Evolutionary conservation across 2,888 invertebrate species (phyloP), one percentile per base, ranked within the genome.

Genomic region (Dryomyza anilis): DNA sequence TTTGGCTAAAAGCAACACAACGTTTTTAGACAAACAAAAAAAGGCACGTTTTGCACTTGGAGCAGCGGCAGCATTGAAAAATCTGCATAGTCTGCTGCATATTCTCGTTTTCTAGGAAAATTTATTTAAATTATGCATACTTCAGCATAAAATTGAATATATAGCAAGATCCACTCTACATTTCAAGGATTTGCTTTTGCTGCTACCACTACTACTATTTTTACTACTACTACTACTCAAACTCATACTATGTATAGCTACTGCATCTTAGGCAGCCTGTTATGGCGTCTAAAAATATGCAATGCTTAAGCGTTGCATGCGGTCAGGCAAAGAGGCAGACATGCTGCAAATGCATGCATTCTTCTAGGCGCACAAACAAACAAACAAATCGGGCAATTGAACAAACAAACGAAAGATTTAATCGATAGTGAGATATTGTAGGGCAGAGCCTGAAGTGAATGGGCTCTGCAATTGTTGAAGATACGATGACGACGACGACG

Each of bases 141-240:
- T 57, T 61, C 50, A 65, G 57, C 50, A 52, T n/a, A n/a, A 52
- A 57, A 61, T 65, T 55, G 59, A 30, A 60, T 59, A 53, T 64
- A n/a, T n/a, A n/a, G n/a, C n/a, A n/a, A n/a, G 50, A 63, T 57
- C 30, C n/a, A n/a, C 63, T 39, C 33, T 43, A 19, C 30, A 19
- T 39, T 61, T n/a, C n/a, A n/a, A n/a, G n/a, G n/a, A n/a, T n/a
- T n/a, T n/a, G n/a, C n/a, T n/a, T n/a, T n/a, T n/a, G n/a, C n/a
- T n/a, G n/a, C n/a, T n/a, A n/a, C n/a, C n/a, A n/a, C n/a, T n/a
- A n/a, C n/a, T n/a, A n/a, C n/a, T n/a, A n/a, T n/a, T n/a, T n/a
- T n/a, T n/a, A n/a, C n/a, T n/a, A n/a, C n/a, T n/a, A n/a, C n/a
- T n/a, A n/a, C n/a, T n/a, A n/a, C n/a, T n/a, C n/a, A n/a, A n/a